These are phyloP conservation scores for Holacanthus passer DNA, from an alignment of 2,113 vertebrate genomes.

Conservation along the genomic window DNA sequence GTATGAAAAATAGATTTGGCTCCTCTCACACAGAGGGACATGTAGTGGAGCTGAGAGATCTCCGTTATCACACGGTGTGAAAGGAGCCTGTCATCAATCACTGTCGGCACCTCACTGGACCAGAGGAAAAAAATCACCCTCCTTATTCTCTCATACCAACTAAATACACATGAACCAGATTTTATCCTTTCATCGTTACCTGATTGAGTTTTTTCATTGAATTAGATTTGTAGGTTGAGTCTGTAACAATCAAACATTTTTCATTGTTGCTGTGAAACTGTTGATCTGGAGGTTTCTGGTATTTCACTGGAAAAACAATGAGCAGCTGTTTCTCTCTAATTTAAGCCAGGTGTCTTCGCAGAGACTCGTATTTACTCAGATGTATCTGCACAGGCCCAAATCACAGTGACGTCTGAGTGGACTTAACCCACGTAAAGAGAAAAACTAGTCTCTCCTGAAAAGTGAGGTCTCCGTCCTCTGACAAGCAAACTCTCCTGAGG, in stretches of 20 bases:
- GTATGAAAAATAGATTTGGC: not conserved
- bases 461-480: slow-evolving; percentile 7
- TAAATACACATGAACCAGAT: not conserved
- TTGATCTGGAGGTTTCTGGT: not conserved
- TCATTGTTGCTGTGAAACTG: not conserved
- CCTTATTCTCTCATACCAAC: not conserved
- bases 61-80: too few relatives aligned
- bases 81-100: not conserved
- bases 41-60: not conserved
- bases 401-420: slow-evolving; percentile 2
- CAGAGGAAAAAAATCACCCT: too few relatives aligned
- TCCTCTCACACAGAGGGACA: not conserved
- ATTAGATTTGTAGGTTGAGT: not conserved
- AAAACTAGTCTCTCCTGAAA: slow-evolving; percentile 16
- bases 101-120: not conserved
- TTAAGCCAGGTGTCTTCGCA: not conserved
- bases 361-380: not conserved
- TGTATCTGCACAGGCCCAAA: not conserved
- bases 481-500: slow-evolving; percentile 28
- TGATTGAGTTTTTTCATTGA: too few relatives aligned
- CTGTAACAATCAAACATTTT: not conserved
- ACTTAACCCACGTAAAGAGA: not conserved
- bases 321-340: slow-evolving; percentile 7
- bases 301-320: too few relatives aligned
- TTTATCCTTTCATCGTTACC: not conserved